phyloP scores from a whole-genome alignment of 2,888 invertebrate species.

The Morpho deidamia region DNA sequence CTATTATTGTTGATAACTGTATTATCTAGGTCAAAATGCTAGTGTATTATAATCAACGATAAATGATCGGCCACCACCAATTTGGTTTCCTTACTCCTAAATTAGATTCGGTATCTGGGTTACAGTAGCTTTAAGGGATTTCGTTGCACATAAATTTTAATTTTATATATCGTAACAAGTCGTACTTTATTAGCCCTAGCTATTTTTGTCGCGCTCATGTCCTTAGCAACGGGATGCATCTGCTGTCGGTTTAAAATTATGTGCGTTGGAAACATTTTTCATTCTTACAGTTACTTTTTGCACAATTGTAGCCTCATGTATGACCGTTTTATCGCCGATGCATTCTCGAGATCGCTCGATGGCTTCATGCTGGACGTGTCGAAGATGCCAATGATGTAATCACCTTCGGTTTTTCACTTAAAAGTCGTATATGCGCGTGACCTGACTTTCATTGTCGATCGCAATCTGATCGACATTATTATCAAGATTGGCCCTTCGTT shows the following conservation, averaged over 20 bases:
- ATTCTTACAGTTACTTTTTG: neutral
- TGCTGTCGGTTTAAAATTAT: neutral
- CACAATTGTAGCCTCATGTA: neutral
- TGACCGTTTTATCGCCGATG: neutral
- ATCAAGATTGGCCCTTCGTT: slow-evolving; percentile 11
- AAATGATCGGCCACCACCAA: slow-evolving; percentile 12
- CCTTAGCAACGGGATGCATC: neutral
- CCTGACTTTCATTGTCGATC: slow-evolving; percentile 4
- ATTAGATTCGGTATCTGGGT: slow-evolving; percentile 19
- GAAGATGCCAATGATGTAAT: slow-evolving; percentile 3
- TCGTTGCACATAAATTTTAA: slow-evolving; percentile 9
- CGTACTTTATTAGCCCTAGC: slow-evolving; percentile 1
- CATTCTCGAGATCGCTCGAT: slow-evolving; percentile 6
- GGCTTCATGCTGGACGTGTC: neutral
- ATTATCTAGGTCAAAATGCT: slow-evolving; percentile 11
- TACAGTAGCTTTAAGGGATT: slow-evolving; percentile 15
- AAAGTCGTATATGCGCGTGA: slow-evolving; percentile 4
- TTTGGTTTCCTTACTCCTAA: slow-evolving; percentile 15
- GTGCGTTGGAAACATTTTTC: neutral
- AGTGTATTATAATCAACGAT: slow-evolving; percentile 13
- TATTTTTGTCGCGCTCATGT: slow-evolving; percentile 1
- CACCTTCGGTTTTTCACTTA: slow-evolving; percentile 15
- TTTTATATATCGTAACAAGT: slow-evolving; percentile 9
- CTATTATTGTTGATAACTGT: neutral
- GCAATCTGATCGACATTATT: slow-evolving; percentile 7